Percentiles rank a stretch among this genome's conserved stretches.
Conservation (phyloP, 1,140 invertebrate genomes). For the Bombus confusus region DNA sequence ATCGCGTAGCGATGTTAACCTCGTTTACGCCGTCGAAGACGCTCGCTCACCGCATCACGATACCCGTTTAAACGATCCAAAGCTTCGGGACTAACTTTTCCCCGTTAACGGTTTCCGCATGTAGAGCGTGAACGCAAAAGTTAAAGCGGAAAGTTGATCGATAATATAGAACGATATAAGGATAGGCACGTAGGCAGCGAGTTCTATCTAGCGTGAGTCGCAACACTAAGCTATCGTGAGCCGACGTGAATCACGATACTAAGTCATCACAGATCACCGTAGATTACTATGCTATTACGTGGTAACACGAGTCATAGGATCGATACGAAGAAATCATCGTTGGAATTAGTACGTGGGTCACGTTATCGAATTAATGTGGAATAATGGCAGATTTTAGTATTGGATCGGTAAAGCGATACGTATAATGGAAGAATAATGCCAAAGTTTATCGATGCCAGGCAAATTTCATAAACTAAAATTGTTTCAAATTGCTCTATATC, state of each 20-base stretch:
- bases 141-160: constrained; percentile 1
- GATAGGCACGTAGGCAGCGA: too few relatives aligned
- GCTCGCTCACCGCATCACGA: background rate
- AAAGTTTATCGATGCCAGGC: background rate
- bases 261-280: constrained; percentile 16
- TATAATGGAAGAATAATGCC: background rate
- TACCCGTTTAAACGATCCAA: background rate
- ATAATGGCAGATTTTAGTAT: background rate
- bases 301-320: background rate
- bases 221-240: background rate
- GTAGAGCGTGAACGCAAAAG: background rate
- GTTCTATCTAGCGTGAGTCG: constrained; percentile 1
- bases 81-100: background rate
- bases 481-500: background rate
- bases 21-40: constrained; percentile 10
- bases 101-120: background rate
- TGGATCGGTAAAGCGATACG: background rate
- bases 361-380: background rate
- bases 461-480: background rate
- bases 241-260: constrained; percentile 11
- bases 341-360: background rate
- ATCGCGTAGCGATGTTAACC: background rate
- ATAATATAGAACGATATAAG: background rate
- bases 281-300: background rate
- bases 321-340: background rate